Percentiles rank a stretch among this genome's conserved stretches.
These are phyloP conservation scores for Horisme vitalbata DNA, from an alignment of 2,888 invertebrate genomes.

Conservation along the genomic window DNA sequence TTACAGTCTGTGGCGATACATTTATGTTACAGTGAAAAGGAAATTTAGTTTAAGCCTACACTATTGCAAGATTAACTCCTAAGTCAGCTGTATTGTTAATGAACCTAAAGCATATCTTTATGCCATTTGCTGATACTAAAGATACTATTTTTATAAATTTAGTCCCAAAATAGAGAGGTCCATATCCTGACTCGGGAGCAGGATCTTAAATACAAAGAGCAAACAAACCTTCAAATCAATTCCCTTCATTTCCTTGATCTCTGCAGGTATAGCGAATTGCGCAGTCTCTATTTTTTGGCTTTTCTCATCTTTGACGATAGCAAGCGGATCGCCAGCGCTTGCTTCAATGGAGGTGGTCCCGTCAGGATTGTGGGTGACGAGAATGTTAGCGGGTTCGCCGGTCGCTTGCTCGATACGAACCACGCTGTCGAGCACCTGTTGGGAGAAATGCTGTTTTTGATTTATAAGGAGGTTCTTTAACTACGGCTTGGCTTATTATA, in stretches of 20 bases:
- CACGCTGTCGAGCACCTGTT: slow-evolving; percentile 77
- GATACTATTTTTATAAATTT: too few relatives aligned
- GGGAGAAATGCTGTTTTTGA: slow-evolving; percentile 23
- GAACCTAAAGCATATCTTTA: too few relatives aligned
- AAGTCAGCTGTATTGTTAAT: too few relatives aligned
- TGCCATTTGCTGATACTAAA: too few relatives aligned
- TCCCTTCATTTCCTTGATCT: slow-evolving; percentile 78
- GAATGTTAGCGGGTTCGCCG: slow-evolving; percentile 76
- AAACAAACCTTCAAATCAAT: slow-evolving; percentile 70
- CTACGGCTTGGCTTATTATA: neutral
- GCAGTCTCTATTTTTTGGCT: slow-evolving; percentile 62
- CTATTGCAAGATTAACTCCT: too few relatives aligned
- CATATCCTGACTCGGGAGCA: too few relatives aligned
- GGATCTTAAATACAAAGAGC: neutral
- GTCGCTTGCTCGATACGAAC: slow-evolving; percentile 79
- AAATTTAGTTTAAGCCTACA: too few relatives aligned
- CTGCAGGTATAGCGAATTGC: slow-evolving; percentile 75
- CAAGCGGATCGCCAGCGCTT: slow-evolving; percentile 64
- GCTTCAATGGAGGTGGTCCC: slow-evolving; percentile 80
- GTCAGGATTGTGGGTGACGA: slow-evolving; percentile 77
- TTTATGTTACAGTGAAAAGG: too few relatives aligned
- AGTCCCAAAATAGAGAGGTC: too few relatives aligned
- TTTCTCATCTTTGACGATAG: slow-evolving; percentile 83
- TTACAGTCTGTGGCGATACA: slow-evolving; percentile 66
- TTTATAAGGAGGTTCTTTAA: slow-evolving; percentile 19